Evolutionary conservation across 2,888 invertebrate species (phyloP).

Genomic region (Drosophila birchii): DNA sequence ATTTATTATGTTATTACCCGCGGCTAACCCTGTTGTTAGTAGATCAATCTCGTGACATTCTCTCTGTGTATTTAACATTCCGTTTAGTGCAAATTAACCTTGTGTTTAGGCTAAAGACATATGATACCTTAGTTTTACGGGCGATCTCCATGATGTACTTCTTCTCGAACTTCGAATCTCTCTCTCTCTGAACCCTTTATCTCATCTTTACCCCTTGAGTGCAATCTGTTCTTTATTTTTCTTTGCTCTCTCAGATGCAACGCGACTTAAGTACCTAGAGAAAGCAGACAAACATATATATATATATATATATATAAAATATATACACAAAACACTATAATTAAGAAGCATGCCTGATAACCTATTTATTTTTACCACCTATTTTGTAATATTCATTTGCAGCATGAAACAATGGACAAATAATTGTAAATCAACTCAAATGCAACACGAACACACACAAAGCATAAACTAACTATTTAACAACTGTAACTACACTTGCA

Average conservation of each 20-base stretch:
- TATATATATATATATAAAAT: conserved; percentile 23
- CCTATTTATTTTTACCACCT: conserved; percentile 62
- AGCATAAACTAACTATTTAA: conserved; percentile 59
- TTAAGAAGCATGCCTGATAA: conserved; percentile 43
- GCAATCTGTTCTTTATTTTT: conserved; percentile 47
- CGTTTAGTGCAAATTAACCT: conserved; percentile 69
- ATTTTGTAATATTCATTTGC: conserved; percentile 61
- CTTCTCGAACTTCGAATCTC: conserved; percentile 50
- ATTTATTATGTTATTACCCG: conserved; percentile 40
- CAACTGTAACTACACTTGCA: conserved; percentile 53
- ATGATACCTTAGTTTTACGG: conserved; percentile 51
- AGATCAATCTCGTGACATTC: conserved; percentile 52
- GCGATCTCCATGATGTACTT: conserved; percentile 74
- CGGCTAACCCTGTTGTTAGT: conserved; percentile 54
- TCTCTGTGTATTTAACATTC: conserved; percentile 62
- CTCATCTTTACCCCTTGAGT: not conserved
- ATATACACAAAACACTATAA: conserved; percentile 41
- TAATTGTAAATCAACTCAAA: conserved; percentile 59
- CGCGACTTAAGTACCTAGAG: conserved; percentile 75
- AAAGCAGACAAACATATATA: conserved; percentile 48
- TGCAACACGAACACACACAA: conserved; percentile 34
- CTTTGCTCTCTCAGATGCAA: conserved; percentile 35
- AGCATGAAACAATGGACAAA: conserved; percentile 66
- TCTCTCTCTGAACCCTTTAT: conserved; percentile 11
- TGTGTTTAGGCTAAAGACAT: conserved; percentile 48